phyloP scores from a whole-genome alignment of 1,140 invertebrate genomes.

The Micrasema longulum region DNA sequence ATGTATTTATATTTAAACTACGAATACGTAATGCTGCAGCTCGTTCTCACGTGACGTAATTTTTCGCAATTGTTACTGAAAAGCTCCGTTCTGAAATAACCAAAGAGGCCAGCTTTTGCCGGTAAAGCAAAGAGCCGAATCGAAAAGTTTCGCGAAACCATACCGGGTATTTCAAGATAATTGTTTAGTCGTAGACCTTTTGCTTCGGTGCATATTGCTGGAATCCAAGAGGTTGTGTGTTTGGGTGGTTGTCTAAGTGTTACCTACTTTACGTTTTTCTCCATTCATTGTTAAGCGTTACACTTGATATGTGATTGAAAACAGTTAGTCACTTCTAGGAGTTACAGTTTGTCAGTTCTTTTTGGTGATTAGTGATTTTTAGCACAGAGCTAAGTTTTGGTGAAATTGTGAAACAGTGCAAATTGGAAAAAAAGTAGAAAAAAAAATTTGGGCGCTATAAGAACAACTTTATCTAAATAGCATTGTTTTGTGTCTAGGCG shows the following conservation, averaged over 20 bases:
- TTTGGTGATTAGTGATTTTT: background rate
- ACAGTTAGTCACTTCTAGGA: constrained; percentile 10
- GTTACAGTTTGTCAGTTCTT: background rate
- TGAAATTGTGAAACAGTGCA: background rate
- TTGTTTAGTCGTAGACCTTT: background rate
- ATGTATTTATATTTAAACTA: background rate
- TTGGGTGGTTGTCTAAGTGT: constrained; percentile 15
- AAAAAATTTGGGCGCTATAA: background rate
- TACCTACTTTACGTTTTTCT: constrained; percentile 15
- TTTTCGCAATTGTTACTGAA: constrained; percentile 21
- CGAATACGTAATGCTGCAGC: background rate
- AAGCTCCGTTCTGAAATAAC: background rate
- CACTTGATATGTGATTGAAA: constrained; percentile 24
- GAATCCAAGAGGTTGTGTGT: constrained; percentile 9
- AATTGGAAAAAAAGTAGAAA: background rate
- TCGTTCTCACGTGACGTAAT: constrained; percentile 21
- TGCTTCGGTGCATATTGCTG: background rate
- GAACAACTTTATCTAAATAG: background rate
- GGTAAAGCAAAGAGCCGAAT: background rate
- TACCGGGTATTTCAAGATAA: background rate
- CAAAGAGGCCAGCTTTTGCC: background rate
- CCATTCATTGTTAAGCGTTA: constrained; percentile 29
- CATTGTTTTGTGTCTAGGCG: background rate
- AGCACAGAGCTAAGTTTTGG: background rate
- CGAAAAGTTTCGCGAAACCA: background rate